Base-by-base conservation (phyloP, 2,113 vertebrate genomes). In the Anoplopoma fimbria region DNA sequence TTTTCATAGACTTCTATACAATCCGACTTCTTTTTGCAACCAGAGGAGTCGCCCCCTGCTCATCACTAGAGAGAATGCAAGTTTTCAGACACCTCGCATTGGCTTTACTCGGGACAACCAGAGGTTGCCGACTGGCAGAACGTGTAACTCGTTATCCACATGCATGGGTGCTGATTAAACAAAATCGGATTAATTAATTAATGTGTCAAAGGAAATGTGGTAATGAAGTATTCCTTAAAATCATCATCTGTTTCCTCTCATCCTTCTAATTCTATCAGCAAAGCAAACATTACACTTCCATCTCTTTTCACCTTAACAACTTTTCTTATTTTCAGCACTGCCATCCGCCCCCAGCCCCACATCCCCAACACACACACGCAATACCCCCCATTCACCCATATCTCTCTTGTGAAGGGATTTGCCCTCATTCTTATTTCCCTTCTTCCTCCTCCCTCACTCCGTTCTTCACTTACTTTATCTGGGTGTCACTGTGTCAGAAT, bases 401-500 rank as follows among this genome's bases (percentile, higher is more conserved):
- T 77, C 74, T 69, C 73, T 83, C 69, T n/a, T 60, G 15, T 69
- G 62, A 73, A 38, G 40, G 75, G 67, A 86, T 79, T 74, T 73
- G 84, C 62, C 82, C 83, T 84, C 64, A 40, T 89, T 87, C 77
- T 83, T 79, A 74, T 78, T 83, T 87, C 76, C 70, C 81, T 78
- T 89, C 49, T 81, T 79, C 69, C 58, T 68, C 60, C 47, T 75
- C 31, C 38, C 61, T 81, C 68, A 9, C 73, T 79, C 69, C 64
- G 74, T 82, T 38, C 61, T 58, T 85, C 74, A 70, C 74, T 86
- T 61, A 70, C 79, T 86, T 84, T 91, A 89, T 92, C 89, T 82
- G 77, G 62, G 75, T 87, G 88, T 92, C 85, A 86, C 77, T 86
- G 89, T 92, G 91, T 92, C 84, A 86, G 65, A 83, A 86, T 70